Evolutionary conservation across 2,113 vertebrate genomes (phyloP).

Genomic region (Columba janthina): DNA sequence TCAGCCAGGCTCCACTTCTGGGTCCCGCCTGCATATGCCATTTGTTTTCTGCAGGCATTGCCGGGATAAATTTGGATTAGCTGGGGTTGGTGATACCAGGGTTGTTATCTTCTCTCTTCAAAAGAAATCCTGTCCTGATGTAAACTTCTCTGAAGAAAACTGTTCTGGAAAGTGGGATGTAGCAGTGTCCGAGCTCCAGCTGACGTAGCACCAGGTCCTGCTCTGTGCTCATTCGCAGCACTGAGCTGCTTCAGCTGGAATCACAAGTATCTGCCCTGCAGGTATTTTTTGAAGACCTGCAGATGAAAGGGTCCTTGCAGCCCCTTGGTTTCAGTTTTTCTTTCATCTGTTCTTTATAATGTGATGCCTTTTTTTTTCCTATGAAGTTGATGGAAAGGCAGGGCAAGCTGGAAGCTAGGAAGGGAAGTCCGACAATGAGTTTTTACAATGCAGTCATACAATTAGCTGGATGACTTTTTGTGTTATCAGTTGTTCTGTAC

Average conservation of each 20-base stretch:
- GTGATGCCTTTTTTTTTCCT: background rate
- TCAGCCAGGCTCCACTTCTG: background rate
- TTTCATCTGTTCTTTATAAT: constrained; percentile 18
- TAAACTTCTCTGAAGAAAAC: background rate
- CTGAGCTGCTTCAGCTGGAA: background rate
- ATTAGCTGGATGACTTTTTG: background rate
- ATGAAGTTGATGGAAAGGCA: background rate
- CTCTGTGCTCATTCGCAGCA: background rate
- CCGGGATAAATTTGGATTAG: background rate
- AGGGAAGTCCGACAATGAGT: background rate
- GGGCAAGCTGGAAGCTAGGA: constrained; percentile 9
- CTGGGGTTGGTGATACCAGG: rapidly evolving
- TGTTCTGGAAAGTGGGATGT: too few relatives aligned
- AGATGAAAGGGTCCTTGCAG: background rate
- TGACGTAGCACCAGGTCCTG: background rate
- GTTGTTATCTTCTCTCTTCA: background rate
- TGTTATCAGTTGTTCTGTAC: rapidly evolving
- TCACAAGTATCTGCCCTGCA: background rate
- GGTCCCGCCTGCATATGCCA: background rate
- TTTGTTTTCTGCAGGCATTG: background rate
- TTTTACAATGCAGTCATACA: background rate
- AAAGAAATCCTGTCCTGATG: background rate
- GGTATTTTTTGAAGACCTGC: constrained; percentile 24
- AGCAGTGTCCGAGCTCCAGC: background rate
- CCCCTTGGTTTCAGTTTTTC: constrained; percentile 30